Percentiles rank a stretch among this genome's conserved stretches.
Conservation (phyloP, 2,113 vertebrate species). For the Monarcha castaneiventris region DNA sequence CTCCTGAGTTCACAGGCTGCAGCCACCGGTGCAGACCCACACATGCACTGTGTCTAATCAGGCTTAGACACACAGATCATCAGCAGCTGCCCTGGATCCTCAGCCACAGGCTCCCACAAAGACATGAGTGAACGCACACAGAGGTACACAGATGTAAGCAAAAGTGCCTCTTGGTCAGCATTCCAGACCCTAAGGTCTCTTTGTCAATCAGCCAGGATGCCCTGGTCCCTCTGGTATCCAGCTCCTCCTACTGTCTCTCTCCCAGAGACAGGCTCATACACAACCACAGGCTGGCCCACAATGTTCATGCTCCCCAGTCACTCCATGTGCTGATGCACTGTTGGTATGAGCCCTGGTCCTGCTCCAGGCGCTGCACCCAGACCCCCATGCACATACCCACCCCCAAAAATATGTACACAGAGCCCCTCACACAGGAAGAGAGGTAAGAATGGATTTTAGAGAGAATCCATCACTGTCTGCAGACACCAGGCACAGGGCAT, state of each 20-base stretch:
- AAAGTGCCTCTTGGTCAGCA: not conserved
- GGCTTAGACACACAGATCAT: not conserved
- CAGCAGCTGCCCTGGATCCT: not conserved
- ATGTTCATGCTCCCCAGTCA: accelerated
- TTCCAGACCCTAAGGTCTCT: not conserved
- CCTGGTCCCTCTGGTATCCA: not conserved
- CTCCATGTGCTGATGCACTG: accelerated
- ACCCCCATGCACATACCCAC: accelerated
- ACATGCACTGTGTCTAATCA: not conserved
- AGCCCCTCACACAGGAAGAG: not conserved
- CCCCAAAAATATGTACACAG: not conserved
- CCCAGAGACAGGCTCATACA: not conserved
- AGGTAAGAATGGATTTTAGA: not conserved
- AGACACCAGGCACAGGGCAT: not conserved
- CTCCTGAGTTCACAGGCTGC: not conserved
- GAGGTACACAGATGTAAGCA: not conserved
- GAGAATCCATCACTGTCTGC: not conserved
- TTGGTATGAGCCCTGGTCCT: not conserved
- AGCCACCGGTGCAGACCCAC: not conserved
- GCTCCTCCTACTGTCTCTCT: not conserved
- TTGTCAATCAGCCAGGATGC: not conserved
- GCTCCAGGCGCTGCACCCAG: not conserved
- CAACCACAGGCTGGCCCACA: not conserved
- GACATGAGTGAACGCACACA: accelerated
- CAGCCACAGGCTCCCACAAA: not conserved